Evolutionary conservation across 2,113 vertebrate genomes (phyloP), one percentile per base, ranked within the genome.

Genomic region (Puffinus mauretanicus): DNA sequence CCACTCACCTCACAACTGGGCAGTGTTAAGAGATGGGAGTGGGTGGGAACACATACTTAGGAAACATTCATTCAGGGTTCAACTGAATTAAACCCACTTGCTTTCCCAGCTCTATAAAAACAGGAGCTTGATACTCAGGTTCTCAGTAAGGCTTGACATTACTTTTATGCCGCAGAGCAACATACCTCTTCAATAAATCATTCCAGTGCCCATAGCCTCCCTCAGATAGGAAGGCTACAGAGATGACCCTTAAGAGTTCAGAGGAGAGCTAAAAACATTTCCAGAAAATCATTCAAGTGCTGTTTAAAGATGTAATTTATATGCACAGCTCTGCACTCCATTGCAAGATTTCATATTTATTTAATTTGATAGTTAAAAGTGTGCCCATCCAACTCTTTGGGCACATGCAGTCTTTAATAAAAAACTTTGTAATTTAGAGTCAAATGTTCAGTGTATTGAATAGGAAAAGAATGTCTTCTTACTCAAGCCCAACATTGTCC

Each of bases 231-330:
- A 95, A 93, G 55, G 67, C 87, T 94, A 88, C 42, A 62, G 73
- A 88, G 71, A 86, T 89, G 87, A 96, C 94, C 91, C 93, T 90
- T 86, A 66, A n/a, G 62, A 95, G 90, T 90, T 95, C 91, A 96
- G 81, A 86, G 66, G n/a, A 97, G 66, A 93, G 67, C 52, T 82
- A 52, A 96, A 97, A 96, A 97, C 87, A 90, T 93, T 96, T 95
- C 91, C 94, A 94, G 89, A 91, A 94, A 94, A 95, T 88, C 87
- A 93, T 70, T 94, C 89, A 93, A 95, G 89, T 83, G 82, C 87
- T 97, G 93, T 80, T 97, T 97, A 95, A 97, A 95, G 95, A 97
- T 90, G 93, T 96, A 96, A 96, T 97, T 97, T 96, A 97, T 96
- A 96, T 96, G 97, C 97, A 97, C 79, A 96, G 94, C 89, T 96